phyloP scores from a whole-genome alignment of 2,113 vertebrate genomes.

The Sardina pilchardus region DNA sequence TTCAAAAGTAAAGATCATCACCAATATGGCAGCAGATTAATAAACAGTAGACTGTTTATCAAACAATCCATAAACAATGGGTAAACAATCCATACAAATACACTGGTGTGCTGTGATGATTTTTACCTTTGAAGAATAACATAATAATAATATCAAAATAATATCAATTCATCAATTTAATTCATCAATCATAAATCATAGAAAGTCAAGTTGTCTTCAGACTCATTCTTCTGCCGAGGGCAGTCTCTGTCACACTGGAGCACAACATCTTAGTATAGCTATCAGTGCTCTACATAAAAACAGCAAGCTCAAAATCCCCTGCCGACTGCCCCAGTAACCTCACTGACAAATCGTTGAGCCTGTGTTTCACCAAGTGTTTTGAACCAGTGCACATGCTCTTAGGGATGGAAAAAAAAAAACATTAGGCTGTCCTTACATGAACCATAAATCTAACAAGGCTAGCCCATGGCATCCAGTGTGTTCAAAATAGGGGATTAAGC shows the following conservation, averaged over 20 bases:
- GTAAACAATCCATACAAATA: too few species aligned
- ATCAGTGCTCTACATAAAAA: background rate
- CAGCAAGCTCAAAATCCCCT: background rate
- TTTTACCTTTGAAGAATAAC: background rate
- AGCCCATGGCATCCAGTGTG: background rate
- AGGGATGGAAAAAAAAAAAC: background rate
- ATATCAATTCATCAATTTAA: background rate
- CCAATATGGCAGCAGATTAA: too few species aligned
- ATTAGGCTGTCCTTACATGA: background rate
- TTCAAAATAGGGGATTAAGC: constrained; percentile 9
- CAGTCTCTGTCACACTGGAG: background rate
- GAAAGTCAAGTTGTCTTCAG: too few species aligned
- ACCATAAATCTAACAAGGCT: background rate
- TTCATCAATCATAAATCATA: too few species aligned
- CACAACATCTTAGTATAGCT: background rate
- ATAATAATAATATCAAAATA: background rate
- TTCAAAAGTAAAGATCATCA: too few species aligned
- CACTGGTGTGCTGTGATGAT: too few species aligned
- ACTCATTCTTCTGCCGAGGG: background rate
- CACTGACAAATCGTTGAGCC: background rate
- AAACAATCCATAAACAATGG: too few species aligned
- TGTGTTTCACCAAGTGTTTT: background rate
- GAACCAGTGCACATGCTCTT: background rate
- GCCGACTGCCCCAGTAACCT: background rate
- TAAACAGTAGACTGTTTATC: too few species aligned